Percentiles rank a stretch among this genome's conserved stretches.
These are phyloP conservation scores for Gadopsis bispinosus DNA, from an alignment of 2,797 vertebrate species.

Conservation along the genomic window DNA sequence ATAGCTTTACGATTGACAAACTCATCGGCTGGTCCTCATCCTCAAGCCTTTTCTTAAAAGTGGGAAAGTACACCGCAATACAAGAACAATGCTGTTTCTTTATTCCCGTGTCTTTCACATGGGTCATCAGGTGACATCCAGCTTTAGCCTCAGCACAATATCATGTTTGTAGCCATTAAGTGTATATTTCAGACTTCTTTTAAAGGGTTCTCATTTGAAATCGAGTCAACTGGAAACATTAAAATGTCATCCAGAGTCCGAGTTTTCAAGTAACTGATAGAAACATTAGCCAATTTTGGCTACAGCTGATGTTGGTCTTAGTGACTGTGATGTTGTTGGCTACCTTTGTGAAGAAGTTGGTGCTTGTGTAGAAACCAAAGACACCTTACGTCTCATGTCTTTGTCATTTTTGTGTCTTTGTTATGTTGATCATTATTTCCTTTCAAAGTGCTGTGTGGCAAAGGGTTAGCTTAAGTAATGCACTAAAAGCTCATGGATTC, in stretches of 20 bases:
- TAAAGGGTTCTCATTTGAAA: no score
- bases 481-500: slow-evolving; percentile 9
- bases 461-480: slow-evolving; percentile 17
- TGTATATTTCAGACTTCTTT: no score
- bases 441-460: background rate
- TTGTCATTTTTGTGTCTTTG: background rate
- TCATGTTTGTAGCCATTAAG: background rate
- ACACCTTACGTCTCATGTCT: background rate
- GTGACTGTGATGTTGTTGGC: background rate
- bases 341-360: background rate
- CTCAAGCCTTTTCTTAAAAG: no score
- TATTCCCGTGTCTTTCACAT: background rate
- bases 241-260: background rate
- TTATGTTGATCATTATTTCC: background rate
- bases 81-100: background rate
- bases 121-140: background rate
- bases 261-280: background rate
- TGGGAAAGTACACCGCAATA: no score
- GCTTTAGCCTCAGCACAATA: background rate
- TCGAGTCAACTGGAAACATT: no score
- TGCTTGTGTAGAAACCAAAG: background rate
- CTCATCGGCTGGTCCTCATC: no score
- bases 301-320: no score
- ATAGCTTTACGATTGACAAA: no score
- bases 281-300: background rate